Percentiles rank a stretch among this genome's conserved stretches.
Evolutionary conservation across 2,113 vertebrate genomes (phyloP).

Genomic region (Emydocephalus ijimae): DNA sequence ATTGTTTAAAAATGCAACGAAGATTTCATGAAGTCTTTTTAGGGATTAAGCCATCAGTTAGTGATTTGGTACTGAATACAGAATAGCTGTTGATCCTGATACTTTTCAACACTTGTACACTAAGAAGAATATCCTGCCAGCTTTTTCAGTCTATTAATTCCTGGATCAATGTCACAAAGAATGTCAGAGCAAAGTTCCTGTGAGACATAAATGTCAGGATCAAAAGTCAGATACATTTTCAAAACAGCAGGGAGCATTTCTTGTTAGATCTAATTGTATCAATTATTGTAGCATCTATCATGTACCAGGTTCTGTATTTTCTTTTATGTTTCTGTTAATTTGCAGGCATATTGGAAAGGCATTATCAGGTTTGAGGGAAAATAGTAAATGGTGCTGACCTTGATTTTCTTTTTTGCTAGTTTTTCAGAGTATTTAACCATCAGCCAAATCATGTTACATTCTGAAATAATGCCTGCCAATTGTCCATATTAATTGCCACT

Average conservation of each 20-base stretch:
- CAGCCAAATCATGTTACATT: neutral
- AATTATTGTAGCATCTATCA: constrained; percentile 81
- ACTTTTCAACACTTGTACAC: constrained; percentile 74
- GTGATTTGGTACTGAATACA: constrained; percentile 63
- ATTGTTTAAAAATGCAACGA: neutral
- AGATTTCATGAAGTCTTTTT: neutral
- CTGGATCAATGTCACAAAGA: constrained; percentile 92
- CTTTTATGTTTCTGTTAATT: constrained; percentile 66
- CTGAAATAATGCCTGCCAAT: neutral
- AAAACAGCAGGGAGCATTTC: constrained; percentile 79
- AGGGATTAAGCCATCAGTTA: constrained; percentile 17
- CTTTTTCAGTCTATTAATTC: constrained; percentile 95
- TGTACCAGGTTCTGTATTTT: constrained; percentile 75
- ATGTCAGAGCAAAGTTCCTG: constrained; percentile 91
- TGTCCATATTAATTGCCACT: neutral
- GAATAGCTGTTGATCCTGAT: constrained; percentile 71
- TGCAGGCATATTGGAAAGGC: constrained; percentile 62
- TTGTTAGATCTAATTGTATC: constrained; percentile 86
- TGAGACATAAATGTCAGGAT: constrained; percentile 99
- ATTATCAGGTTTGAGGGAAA: constrained; percentile 59
- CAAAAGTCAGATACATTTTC: constrained; percentile 96
- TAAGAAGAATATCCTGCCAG: constrained; percentile 83
- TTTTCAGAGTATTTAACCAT: constrained; percentile 35
- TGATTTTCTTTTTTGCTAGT: constrained; percentile 27
- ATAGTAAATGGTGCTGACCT: constrained; percentile 27